Base-by-base conservation (phyloP, 2,113 vertebrate species). In the Capreolus pygargus region DNA sequence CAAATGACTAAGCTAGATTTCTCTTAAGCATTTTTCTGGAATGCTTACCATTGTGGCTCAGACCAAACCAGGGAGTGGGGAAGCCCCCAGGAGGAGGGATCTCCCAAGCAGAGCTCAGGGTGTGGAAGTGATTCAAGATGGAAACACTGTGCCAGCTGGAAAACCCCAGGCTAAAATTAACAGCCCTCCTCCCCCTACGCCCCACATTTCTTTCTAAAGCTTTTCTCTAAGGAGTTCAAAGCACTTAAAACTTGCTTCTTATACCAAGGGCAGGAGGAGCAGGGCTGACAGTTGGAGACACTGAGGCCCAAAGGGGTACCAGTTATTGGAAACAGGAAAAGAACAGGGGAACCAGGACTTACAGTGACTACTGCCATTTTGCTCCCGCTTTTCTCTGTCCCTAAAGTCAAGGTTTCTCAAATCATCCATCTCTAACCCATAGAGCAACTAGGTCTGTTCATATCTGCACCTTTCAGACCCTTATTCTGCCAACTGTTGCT, bases 81-180 rank as follows among this genome's bases (percentile, higher is more conserved):
- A 98, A 96, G 91, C 95, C 96, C 97, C 96, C 85, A 70, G 70
- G 94, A 98, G 97, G 96, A 96, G 96, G 97, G 93, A 83, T 93
- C 86, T 92, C 94, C 94, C 81, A 90, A 76, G 76, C 74, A 94
- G 78, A 95, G 93, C 91, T 91, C 70, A 54, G 94, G 92, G 97
- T 97, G 95, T 97, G 93, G 97, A 95, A 96, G 86, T 98, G 96
- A 98, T 96, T 97, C 88, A 94, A 94, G 89, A 95, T 67, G 95
- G 92, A 91, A 95, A 94, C 70, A 74, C 61, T 54, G 70, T 86
- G 91, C 97, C 96, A 98, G 95, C 96, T 98, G 96, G 96, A 96
- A 95, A 98, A 79, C 91, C 97, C 94, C 61, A 45, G 93, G 92
- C 97, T 98, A 97, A 97, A 95, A 96, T 96, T 95, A 97, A 96